A percentile compares a stretch with the other conserved stretches of the same genome.
Evolutionary conservation across 2,888 invertebrate species (phyloP).

Genomic region (Lasioglossum calceatum): DNA sequence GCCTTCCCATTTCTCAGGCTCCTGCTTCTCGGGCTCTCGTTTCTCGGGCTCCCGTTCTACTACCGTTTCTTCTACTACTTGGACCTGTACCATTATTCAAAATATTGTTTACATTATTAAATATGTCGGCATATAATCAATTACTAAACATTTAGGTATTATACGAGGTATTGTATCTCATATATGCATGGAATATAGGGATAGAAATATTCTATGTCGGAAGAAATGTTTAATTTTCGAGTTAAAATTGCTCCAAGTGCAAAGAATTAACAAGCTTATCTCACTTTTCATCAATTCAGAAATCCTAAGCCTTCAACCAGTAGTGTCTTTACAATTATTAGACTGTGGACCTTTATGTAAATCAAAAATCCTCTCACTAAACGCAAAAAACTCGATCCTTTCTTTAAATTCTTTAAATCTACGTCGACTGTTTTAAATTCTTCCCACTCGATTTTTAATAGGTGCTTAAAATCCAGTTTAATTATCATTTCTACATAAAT

Average conservation of each 20-base stretch:
- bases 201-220: too few relatives aligned
- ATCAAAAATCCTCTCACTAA: neutral
- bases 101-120: too few relatives aligned
- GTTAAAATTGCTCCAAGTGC: too few relatives aligned
- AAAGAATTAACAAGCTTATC: neutral
- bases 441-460: neutral
- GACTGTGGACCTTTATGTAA: neutral
- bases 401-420: neutral
- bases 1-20: neutral
- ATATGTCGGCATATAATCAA: too few relatives aligned
- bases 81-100: too few relatives aligned
- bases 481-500: neutral
- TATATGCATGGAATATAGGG: too few relatives aligned
- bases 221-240: too few relatives aligned
- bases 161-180: too few relatives aligned
- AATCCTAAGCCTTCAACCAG: neutral
- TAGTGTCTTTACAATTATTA: neutral
- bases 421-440: neutral
- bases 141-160: too few relatives aligned
- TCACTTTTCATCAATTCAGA: neutral
- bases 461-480: neutral
- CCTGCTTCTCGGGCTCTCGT: too few relatives aligned
- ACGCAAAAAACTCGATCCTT: neutral
- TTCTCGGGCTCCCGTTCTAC: too few relatives aligned
- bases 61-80: too few relatives aligned